Conservation (phyloP, 2,113 vertebrate genomes). For the Eublepharis macularius region DNA sequence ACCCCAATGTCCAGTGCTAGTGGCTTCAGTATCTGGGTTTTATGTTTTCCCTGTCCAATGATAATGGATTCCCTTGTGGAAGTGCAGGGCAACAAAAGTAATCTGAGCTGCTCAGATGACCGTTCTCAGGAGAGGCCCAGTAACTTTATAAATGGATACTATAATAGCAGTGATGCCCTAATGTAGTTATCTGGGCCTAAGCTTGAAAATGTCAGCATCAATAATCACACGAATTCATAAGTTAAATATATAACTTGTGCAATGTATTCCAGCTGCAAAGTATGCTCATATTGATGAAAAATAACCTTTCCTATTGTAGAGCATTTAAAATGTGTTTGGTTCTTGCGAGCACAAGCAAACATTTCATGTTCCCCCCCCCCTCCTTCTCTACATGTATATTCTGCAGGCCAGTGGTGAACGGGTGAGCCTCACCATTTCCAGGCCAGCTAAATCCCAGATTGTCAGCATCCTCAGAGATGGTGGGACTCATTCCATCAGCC, state of each 20-base stretch:
- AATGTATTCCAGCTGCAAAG: neutral
- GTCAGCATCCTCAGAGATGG: conserved; percentile 83
- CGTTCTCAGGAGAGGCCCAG: too few species aligned
- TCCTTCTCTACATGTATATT: conserved; percentile 9
- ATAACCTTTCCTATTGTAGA: neutral
- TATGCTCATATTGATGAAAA: neutral
- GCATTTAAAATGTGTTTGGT: neutral
- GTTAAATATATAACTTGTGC: neutral
- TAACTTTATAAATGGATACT: neutral
- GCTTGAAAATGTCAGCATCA: neutral
- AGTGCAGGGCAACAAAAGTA: too few species aligned
- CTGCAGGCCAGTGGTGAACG: conserved; percentile 92
- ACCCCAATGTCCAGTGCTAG: too few species aligned
- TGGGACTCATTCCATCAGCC: conserved; percentile 83
- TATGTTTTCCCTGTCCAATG: too few species aligned
- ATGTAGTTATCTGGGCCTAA: neutral
- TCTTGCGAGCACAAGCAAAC: too few species aligned
- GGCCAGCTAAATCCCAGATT: conserved; percentile 83
- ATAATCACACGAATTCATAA: neutral
- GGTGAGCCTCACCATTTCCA: conserved; percentile 88
- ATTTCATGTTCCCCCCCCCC: too few species aligned
- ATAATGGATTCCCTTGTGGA: too few species aligned
- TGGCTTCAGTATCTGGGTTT: too few species aligned
- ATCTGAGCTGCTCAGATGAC: too few species aligned
- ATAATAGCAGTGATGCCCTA: too few species aligned